Evolutionary conservation across 2,113 vertebrate species (phyloP).

Genomic region (Platycercus adscitus): DNA sequence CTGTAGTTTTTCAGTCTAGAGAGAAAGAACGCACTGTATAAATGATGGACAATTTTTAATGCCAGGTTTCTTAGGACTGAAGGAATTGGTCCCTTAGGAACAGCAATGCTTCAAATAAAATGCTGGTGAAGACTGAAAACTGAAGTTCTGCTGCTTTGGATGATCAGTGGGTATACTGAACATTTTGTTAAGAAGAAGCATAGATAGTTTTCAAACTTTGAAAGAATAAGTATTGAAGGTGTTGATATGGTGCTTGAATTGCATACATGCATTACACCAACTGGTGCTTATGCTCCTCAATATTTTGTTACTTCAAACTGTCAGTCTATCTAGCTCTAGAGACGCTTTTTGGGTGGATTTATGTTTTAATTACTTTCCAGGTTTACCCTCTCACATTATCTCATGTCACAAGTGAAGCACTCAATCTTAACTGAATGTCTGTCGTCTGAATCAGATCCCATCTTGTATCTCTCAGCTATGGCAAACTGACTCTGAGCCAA

Average conservation of each 20-base stretch:
- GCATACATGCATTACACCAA: not conserved
- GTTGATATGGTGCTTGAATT: not conserved
- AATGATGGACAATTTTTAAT: not conserved
- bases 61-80: not conserved
- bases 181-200: not conserved
- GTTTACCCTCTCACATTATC: conserved; percentile 6
- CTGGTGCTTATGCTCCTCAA: not conserved
- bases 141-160: not conserved
- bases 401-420: not conserved
- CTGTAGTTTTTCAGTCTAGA: not conserved
- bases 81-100: not conserved
- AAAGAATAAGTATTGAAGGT: not conserved
- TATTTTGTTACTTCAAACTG: not conserved
- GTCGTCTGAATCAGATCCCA: not conserved
- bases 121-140: not conserved
- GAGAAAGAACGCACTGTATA: not conserved
- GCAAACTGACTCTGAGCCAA: not conserved
- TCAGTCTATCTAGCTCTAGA: not conserved
- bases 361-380: conserved; percentile 30
- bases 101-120: not conserved
- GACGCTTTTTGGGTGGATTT: conserved; percentile 14
- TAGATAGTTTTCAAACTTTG: not conserved
- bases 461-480: not conserved
- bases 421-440: conserved; percentile 6
- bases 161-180: not conserved